Percentiles rank a stretch among this genome's conserved stretches.
Conservation (phyloP, 2,797 vertebrate genomes). For the Microctenopoma lineatum region DNA sequence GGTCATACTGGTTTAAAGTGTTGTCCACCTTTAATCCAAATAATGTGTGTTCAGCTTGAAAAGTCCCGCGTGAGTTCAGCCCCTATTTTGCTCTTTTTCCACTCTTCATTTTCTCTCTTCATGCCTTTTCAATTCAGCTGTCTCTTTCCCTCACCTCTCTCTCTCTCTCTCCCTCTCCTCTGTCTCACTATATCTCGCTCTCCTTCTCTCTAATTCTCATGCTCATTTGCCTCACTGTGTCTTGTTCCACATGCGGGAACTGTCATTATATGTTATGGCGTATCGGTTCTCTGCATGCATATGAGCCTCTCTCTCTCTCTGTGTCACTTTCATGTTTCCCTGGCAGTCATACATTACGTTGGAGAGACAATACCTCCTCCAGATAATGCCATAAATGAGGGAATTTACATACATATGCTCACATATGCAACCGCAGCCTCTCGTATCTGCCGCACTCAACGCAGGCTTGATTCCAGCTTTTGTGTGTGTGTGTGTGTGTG, state of each 20-base stretch:
- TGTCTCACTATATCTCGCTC: slow-evolving; percentile 52
- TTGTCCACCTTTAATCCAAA: slow-evolving; percentile 36
- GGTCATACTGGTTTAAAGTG: slow-evolving; percentile 25
- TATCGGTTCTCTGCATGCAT: slow-evolving; percentile 75
- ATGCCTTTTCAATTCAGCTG: slow-evolving; percentile 35
- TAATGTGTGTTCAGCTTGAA: slow-evolving; percentile 32
- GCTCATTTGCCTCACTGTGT: slow-evolving; percentile 69
- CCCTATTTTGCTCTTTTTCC: slow-evolving; percentile 38
- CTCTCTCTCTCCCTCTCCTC: slow-evolving; percentile 18
- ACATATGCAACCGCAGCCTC: slow-evolving; percentile 69
- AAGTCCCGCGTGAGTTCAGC: slow-evolving; percentile 27
- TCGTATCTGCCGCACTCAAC: slow-evolving; percentile 66
- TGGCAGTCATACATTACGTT: slow-evolving; percentile 80
- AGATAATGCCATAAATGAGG: slow-evolving; percentile 87
- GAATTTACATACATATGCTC: slow-evolving; percentile 86
- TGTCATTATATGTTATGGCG: slow-evolving; percentile 81
- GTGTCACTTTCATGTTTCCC: slow-evolving; percentile 76
- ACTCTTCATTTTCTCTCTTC: slow-evolving; percentile 41
- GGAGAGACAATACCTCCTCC: slow-evolving; percentile 86
- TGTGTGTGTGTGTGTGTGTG: slow-evolving; percentile 48
- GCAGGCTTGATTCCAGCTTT: slow-evolving; percentile 45
- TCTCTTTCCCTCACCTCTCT: slow-evolving; percentile 38
- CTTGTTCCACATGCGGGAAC: slow-evolving; percentile 73
- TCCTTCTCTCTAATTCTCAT: slow-evolving; percentile 60
- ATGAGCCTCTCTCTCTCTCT: slow-evolving; percentile 64